These are phyloP conservation scores for Anomalospiza imberbis DNA, from an alignment of 2,797 vertebrate species.

Conservation along the genomic window DNA sequence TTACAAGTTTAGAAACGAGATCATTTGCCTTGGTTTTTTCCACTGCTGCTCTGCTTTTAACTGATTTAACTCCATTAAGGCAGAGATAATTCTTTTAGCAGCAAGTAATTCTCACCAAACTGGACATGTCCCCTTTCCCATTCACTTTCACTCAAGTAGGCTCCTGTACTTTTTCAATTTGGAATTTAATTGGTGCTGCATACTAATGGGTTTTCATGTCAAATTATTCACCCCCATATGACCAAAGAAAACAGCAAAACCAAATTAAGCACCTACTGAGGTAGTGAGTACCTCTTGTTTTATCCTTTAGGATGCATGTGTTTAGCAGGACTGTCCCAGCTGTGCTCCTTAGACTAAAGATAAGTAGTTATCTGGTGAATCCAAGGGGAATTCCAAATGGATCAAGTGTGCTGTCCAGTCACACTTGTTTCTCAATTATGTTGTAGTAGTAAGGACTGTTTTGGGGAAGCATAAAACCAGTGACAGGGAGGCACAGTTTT, in stretches of 20 bases:
- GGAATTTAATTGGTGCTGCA: neutral
- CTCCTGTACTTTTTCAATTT: neutral
- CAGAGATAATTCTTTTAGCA: neutral
- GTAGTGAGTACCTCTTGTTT: neutral
- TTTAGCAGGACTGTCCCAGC: neutral
- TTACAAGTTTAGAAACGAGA: conserved; percentile 20
- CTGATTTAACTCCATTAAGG: conserved; percentile 22
- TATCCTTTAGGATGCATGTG: neutral
- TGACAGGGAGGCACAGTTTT: neutral
- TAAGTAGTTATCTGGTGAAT: neutral
- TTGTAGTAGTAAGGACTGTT: neutral
- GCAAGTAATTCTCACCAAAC: neutral
- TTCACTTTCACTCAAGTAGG: neutral
- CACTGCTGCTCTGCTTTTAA: neutral
- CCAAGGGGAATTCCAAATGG: neutral
- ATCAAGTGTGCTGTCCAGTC: neutral
- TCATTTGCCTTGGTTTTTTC: neutral
- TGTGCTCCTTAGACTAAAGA: neutral
- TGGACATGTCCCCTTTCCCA: neutral
- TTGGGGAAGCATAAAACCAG: neutral
- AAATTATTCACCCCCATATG: neutral
- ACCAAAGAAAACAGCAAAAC: conserved; percentile 3
- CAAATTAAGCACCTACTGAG: too few relatives aligned
- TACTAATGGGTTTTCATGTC: neutral
- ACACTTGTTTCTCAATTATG: neutral